These are phyloP conservation scores for Lamprologus sp. DNA, from an alignment of 2,113 vertebrate genomes.

Conservation along the genomic window DNA sequence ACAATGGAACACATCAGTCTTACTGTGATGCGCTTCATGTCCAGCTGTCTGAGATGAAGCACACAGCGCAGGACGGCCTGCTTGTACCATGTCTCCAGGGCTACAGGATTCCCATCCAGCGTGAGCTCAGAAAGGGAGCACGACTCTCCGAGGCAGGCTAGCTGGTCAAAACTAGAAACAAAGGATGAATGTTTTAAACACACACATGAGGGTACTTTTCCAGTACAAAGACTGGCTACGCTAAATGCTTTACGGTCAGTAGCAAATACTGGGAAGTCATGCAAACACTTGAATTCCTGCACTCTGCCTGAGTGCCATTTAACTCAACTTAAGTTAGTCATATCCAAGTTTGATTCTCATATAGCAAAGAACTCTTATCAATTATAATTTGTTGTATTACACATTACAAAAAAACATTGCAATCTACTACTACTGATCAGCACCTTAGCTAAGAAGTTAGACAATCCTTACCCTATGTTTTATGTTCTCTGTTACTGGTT, in stretches of 20 bases:
- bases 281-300: not conserved
- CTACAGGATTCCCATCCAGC: slow-evolving; percentile 98
- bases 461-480: not conserved
- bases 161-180: slow-evolving; percentile 81
- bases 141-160: slow-evolving; percentile 85
- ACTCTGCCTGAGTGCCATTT: not conserved
- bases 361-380: not conserved
- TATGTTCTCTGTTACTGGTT: not conserved
- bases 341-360: not conserved
- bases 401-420: not conserved
- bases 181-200: not conserved
- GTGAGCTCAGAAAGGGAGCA: slow-evolving; percentile 88
- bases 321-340: not conserved
- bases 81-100: slow-evolving; percentile 99
- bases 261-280: not conserved
- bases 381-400: not conserved
- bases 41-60: slow-evolving; percentile 94
- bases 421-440: not conserved
- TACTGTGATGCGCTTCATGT: slow-evolving; percentile 98
- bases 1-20: slow-evolving; percentile 31
- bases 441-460: not conserved
- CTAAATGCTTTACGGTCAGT: not conserved
- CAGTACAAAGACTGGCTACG: not conserved
- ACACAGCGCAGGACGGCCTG: slow-evolving; percentile 90
- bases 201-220: not conserved